Conservation (phyloP, 2,113 vertebrate species). For the Pampusana beccarii region DNA sequence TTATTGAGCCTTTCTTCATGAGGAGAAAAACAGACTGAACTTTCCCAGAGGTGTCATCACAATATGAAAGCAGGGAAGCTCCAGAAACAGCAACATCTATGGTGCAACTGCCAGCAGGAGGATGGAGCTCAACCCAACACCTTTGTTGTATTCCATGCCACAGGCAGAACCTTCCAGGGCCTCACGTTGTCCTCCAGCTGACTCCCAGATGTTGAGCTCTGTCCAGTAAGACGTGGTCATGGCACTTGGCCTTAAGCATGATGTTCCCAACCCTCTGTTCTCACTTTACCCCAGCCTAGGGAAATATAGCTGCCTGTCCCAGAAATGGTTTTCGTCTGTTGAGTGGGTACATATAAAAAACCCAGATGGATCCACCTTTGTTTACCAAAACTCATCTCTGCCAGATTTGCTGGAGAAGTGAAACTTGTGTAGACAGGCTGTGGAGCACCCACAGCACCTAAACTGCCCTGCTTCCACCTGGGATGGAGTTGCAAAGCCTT, state of each 20-base stretch:
- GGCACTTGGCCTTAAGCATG: background rate
- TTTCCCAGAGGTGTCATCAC: background rate
- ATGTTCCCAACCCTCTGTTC: background rate
- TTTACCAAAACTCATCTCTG: background rate
- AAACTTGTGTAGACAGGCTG: background rate
- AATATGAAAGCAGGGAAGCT: background rate
- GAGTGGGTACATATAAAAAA: background rate
- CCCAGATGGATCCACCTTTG: background rate
- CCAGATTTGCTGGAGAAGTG: background rate
- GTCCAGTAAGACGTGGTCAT: background rate
- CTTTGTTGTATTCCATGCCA: background rate
- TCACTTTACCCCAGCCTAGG: background rate
- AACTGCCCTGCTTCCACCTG: background rate
- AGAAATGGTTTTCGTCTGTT: background rate
- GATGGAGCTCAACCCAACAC: background rate
- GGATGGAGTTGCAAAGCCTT: background rate
- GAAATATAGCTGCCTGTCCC: background rate
- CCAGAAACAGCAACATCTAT: rapidly evolving
- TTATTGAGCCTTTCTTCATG: background rate
- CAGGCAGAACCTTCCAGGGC: background rate
- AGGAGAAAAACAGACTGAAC: background rate
- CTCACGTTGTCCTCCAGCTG: background rate
- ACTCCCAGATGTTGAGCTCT: rapidly evolving
- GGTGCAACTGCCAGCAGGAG: background rate
- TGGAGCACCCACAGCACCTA: background rate